phyloP scores from a whole-genome alignment of 2,888 invertebrate genomes.

The Aphrophora alni region DNA sequence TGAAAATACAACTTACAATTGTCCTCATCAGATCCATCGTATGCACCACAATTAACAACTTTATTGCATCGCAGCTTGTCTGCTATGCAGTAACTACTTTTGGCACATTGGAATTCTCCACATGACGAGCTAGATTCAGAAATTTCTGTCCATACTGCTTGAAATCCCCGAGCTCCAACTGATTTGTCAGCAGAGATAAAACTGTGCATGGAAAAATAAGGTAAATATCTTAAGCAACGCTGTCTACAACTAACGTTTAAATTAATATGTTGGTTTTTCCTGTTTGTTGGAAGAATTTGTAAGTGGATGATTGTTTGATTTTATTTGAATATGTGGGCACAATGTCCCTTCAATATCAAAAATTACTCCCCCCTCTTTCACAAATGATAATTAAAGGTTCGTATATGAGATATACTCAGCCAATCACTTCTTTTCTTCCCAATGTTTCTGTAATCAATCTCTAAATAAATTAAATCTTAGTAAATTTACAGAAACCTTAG shows the following conservation, averaged over 20 bases:
- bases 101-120: conserved; percentile 74
- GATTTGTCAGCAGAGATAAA: conserved; percentile 96
- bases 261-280: conserved; percentile 24
- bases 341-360: no score
- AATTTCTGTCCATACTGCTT: conserved; percentile 95
- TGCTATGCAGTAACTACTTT: conserved; percentile 80
- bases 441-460: no score
- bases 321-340: no score
- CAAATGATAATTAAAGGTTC: no score
- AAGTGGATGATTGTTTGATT: no score
- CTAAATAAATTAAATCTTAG: no score
- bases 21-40: conserved; percentile 75
- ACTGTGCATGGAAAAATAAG: conserved; percentile 63
- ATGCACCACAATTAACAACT: conserved; percentile 84
- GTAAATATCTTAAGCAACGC: not conserved
- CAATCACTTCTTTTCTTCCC: no score
- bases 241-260: no score
- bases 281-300: not conserved
- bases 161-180: conserved; percentile 92
- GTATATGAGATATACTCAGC: no score
- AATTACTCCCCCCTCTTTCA: no score
- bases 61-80: conserved; percentile 77
- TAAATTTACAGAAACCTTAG: no score
- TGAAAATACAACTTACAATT: conserved; percentile 72
- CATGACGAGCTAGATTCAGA: conserved; percentile 59